A percentile compares a stretch with the other conserved stretches of the same genome.
These are phyloP conservation scores for Trochalopteron elliotii DNA, from an alignment of 2,113 vertebrate species.

Conservation along the genomic window DNA sequence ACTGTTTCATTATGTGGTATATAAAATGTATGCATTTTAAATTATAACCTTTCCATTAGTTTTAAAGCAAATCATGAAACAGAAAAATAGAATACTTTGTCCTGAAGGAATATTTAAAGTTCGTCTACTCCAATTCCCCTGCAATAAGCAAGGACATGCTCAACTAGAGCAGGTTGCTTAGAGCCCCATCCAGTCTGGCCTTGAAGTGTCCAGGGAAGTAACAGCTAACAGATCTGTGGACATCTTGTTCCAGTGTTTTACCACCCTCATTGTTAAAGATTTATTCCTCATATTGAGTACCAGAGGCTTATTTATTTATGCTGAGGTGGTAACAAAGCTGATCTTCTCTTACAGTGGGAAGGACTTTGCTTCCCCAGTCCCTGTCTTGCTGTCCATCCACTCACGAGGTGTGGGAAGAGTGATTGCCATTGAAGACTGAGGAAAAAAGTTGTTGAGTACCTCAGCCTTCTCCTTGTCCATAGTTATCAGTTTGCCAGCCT, in stretches of 20 bases:
- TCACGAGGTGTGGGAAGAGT: not conserved
- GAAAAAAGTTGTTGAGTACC: not conserved
- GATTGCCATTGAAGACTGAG: not conserved
- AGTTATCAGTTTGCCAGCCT: not conserved
- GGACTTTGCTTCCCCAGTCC: not conserved
- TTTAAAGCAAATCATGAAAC: not conserved
- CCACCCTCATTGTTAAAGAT: not conserved
- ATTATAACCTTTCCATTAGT: not conserved
- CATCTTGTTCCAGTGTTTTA: not conserved
- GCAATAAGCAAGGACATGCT: not conserved
- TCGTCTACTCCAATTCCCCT: not conserved
- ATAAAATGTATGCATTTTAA: not conserved
- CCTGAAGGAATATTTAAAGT: not conserved
- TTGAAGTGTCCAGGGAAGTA: not conserved
- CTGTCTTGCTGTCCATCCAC: not conserved
- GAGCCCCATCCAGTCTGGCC: fast-evolving
- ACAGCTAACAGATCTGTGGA: not conserved
- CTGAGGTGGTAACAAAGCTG: not conserved
- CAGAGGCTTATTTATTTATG: not conserved
- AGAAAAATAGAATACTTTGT: not conserved
- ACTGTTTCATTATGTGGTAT: not conserved
- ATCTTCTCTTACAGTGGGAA: not conserved
- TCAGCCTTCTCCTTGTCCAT: not conserved
- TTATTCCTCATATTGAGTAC: not conserved
- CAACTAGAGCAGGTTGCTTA: not conserved